These are phyloP conservation scores for Rhincodon typus DNA, from an alignment of 2,797 vertebrate genomes.

Conservation along the genomic window DNA sequence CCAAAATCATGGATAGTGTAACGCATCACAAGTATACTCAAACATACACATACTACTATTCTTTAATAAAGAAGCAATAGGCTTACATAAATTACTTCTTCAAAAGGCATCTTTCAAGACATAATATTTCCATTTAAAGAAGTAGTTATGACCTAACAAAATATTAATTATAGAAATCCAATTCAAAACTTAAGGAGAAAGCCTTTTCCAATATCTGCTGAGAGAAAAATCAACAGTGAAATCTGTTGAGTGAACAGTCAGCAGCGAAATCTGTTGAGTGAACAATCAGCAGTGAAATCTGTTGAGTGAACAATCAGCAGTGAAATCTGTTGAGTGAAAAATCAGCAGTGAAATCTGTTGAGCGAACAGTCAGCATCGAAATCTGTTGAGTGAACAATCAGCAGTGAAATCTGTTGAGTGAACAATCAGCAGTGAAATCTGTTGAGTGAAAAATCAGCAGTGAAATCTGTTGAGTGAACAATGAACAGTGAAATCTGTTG, in stretches of 20 bases:
- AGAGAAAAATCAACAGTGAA: no score
- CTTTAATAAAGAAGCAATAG: background rate
- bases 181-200: background rate
- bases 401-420: background rate
- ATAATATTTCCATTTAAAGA: background rate
- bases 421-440: background rate
- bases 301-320: background rate
- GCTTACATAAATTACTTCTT: background rate
- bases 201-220: background rate
- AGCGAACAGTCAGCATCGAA: background rate
- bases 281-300: no score
- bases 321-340: no score
- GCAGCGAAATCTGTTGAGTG: no score
- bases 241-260: no score
- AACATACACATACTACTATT: background rate
- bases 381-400: background rate
- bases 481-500: no score
- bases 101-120: background rate
- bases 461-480: no score
- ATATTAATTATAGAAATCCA: background rate
- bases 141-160: background rate
- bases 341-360: no score
- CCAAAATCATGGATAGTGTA: background rate
- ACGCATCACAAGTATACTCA: background rate
- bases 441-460: no score